These are phyloP conservation scores for Prinia subflava DNA, from an alignment of 2,113 vertebrate genomes.

Conservation along the genomic window DNA sequence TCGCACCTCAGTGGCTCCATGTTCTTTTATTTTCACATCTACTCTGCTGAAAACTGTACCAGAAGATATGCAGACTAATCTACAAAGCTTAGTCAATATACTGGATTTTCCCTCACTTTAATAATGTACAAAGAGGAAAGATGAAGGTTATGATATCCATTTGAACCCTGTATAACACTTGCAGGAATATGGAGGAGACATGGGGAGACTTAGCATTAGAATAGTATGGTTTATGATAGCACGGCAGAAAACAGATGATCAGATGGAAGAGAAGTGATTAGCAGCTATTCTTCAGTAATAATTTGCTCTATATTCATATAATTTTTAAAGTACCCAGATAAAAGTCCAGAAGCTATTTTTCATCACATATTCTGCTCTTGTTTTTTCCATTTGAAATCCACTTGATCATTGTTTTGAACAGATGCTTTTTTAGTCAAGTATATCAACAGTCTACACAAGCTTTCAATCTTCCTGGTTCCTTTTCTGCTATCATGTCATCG, in stretches of 20 bases:
- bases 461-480: background rate
- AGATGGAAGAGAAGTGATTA: background rate
- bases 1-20: background rate
- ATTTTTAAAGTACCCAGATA: background rate
- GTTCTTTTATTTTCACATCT: background rate
- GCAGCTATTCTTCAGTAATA: background rate
- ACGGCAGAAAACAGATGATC: background rate
- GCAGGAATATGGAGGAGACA: background rate
- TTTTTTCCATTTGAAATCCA: background rate
- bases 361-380: background rate
- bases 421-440: background rate
- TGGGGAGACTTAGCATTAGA: background rate
- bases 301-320: background rate
- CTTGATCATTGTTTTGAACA: background rate
- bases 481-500: background rate
- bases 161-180: background rate
- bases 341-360: background rate
- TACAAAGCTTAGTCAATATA: background rate
- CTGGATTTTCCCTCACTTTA: background rate
- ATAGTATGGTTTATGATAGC: background rate
- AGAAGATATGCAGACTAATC: background rate
- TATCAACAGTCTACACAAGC: background rate
- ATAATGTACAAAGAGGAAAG: background rate
- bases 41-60: background rate
- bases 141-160: background rate